Evolutionary conservation across 2,113 vertebrate species (phyloP).

Genomic region (Colinus virginianus): DNA sequence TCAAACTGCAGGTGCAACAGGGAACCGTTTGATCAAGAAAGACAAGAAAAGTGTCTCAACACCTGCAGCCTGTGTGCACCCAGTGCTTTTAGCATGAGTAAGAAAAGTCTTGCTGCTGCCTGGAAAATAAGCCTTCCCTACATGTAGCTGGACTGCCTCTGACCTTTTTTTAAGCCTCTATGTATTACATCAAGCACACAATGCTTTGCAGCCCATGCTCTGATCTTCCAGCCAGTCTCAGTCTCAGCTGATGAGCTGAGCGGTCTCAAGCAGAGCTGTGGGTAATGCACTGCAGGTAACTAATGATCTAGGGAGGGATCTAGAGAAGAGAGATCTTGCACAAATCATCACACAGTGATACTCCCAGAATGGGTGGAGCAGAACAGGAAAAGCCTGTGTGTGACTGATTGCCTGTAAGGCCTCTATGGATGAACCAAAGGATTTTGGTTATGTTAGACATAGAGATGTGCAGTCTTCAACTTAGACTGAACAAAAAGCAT

Average conservation of each 20-base stretch:
- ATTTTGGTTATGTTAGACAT: background rate
- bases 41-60: background rate
- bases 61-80: background rate
- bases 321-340: background rate
- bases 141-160: background rate
- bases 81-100: background rate
- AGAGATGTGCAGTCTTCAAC: background rate
- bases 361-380: background rate
- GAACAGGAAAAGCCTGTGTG: background rate
- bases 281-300: background rate
- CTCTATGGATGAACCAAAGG: background rate
- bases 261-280: background rate
- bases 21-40: background rate
- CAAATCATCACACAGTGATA: background rate
- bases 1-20: background rate
- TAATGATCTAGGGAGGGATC: too few species aligned
- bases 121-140: background rate
- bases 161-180: background rate
- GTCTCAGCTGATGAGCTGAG: background rate
- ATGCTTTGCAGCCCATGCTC: background rate
- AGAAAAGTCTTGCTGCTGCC: background rate
- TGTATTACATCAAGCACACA: background rate
- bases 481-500: background rate
- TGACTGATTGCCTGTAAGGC: background rate
- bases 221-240: background rate